Base-by-base conservation (phyloP, 2,797 vertebrate genomes). In the Heterohyrax brucei region DNA sequence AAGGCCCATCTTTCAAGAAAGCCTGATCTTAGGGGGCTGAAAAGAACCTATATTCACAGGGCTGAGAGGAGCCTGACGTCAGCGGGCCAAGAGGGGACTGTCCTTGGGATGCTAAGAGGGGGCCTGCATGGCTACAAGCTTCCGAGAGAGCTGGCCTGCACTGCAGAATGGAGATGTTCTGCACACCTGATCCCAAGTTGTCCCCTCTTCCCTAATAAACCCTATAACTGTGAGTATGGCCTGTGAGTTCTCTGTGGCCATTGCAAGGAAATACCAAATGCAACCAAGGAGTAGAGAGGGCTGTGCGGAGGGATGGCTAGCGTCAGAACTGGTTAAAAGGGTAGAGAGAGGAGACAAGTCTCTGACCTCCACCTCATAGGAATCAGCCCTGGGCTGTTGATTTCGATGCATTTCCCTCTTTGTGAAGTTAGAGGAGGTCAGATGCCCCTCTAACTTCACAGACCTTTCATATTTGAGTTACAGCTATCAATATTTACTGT, bases 401-500 rank as follows among this genome's bases (percentile, higher is more conserved):
- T 39, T 16, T 33, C 39, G n/a, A 72, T 72, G 33, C 68, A 19
- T 18, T 18, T 72, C 4, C n/a, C n/a, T 16, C 33, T 2, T 13
- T 72, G 7, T 39, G 16, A 72, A 72, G n/a, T 72, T 39, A 39
- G 68, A 72, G 33, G n/a, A 72, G 33, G 68, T 72, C 30, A 39
- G 24, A 64, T 2, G 53, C 7, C 33, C 33, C n/a, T 21, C 14
- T 6, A 33, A 9, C 39, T 19, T 59, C 87, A 89, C 93, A 92
- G 50, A 89, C 10, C 26, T 83, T 96, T 61, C 76, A 9, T 53
- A 81, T 88, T 87, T 56, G 12, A 16, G 39, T 68, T 88, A 79
- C 5, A 62, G 56, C 61, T 89, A 78, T 61, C 24, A 62, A 68
- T 81, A 75, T 76, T 82, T 81, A 86, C 28, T 59, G 3, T 75